Evolutionary conservation across 92 coral and sea anemone species (phyloP), one percentile per base, ranked within the genome.

Genomic region (Porites lobata): DNA sequence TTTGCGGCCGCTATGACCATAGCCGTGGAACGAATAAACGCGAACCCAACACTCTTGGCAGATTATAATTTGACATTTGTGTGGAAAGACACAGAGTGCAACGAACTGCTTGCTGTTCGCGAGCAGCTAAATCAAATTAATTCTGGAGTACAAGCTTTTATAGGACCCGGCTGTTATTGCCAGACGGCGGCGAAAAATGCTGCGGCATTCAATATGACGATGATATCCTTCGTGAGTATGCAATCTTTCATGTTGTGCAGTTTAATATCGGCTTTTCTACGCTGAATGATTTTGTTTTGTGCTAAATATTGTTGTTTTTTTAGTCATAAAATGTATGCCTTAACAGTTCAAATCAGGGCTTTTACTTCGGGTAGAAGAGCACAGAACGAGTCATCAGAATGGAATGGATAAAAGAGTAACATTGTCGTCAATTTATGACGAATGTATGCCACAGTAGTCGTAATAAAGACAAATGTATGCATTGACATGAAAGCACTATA

Each of bases 1-100:
- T 96, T 89, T 66, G 98, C 98, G 15, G 91, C 96, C 20, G 99
- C 98, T 73, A 88, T 96, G 77, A 92, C 96, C 52, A 88, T 96
- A 56, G 99, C 99, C 1, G 88, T 96, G 56, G 96, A 94, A 59
- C 91, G 91, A 90, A 43, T 96, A 7, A 96, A 96, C 84, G 84
- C 95, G 4, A 82, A 90, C 47, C 95, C 99, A 29, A 83, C 59
- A 72, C 80, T 96, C 29, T 95, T 96, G 63, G 94, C 94, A 4
- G 96, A 93, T 22, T 93, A 95, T 65, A 92, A 90, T 67, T 83
- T 96, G 71, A 93, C 99, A 24, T 96, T 92, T 84, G 88, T 92
- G 69, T 96, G 98, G 99, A 90, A 87, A 17, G 93, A 96, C 79
- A 95, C 98, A 17, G 59, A 69, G 64, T 90, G 93, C 87, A 75